Base-by-base conservation (phyloP, 2,888 invertebrate genomes). In the Orthosia cruda region DNA sequence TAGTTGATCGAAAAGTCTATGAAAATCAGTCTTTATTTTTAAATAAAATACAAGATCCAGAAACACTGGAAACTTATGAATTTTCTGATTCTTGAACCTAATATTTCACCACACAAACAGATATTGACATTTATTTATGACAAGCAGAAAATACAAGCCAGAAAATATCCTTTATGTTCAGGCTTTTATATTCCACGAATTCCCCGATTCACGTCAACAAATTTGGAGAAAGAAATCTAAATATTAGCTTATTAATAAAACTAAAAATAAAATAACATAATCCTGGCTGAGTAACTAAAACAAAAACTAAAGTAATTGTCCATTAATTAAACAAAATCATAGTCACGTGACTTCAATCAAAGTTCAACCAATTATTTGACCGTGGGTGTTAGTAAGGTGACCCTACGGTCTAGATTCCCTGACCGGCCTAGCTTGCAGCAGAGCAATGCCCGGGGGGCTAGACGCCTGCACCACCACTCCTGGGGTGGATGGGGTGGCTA, bases 361-460 rank as follows among this genome's bases (percentile, higher is more conserved):
- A 50, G 76, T 58, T 73, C 45, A 70, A 59, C 32, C 20, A 50
- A 64, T 70, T 73, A 67, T 20, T 57, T 11, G 12, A 1, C 58
- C 23, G 83, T 82, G 40, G 11, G 64, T 83, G 47, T 47, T 9
- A n/a, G 45, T 18, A 71, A 70, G 80, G 80, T 86, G 85, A 85
- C 84, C 84, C 68, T 23, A 67, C 77, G 66, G 77, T 79, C 85
- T 86, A 86, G 76, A 84, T 84, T 73, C 74, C 66, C 75, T 66
- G 76, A 63, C 75, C 70, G 70, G 83, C 81, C 85, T 81, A 74
- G 72, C 75, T 64, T 77, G 70, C 74, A 75, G 26, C 52, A 55
- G 68, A 57, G 64, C 67, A 50, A 78, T 69, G 78, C 20, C 62
- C 66, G 66, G 68, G 71, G 74, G 77, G 58, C n/a, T 49, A 58